Evolutionary conservation across 2,797 vertebrate species (phyloP), one percentile per base, ranked within the genome.

Genomic region (Choloepus didactylus): DNA sequence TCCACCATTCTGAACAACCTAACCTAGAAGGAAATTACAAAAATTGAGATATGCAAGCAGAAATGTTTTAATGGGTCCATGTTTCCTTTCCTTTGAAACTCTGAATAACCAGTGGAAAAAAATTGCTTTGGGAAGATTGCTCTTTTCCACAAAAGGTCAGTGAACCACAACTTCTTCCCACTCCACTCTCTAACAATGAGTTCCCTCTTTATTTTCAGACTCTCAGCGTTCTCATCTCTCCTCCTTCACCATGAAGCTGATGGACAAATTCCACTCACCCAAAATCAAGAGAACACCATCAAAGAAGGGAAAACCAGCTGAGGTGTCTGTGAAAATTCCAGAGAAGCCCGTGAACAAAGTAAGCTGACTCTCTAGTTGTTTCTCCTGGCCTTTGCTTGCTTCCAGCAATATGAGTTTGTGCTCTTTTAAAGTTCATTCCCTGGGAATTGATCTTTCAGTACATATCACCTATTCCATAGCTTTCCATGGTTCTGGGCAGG

Each of bases 161-260:
- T 3, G 19, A 18, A 0, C 11, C 0, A 0, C 14, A 0, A 18
- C 66, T 12, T 56, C 85, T 23, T 6, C 83, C 70, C 44, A 2
- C 72, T 19, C 69, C 66, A 56, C 93, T 76, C 44, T 87, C 89
- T 97, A 56, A 97, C 67, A 11, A 16, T 18, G 46, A 21, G 87
- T 0, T 0, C 38, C 87, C 6, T 97, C 96, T 98, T 75, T 97
- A 79, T 97, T 97, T 96, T 51, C 96, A 99, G 99, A 99, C 98
- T 99, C 99, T 29, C 99, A 99, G 97, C 99, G 99, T 96, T 99
- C 99, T 96, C 99, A 99, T 97, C 99, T 99, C 96, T 99, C 99
- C 97, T 99, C 99, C 16, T 99, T 99, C 99, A 99, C 99, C 83
- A 99, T 99, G 99, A 99, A 99, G 98, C 98, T 99, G 96, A 99